phyloP scores from a whole-genome alignment of 2,797 vertebrate genomes.

The Rhinatrema bivittatum region DNA sequence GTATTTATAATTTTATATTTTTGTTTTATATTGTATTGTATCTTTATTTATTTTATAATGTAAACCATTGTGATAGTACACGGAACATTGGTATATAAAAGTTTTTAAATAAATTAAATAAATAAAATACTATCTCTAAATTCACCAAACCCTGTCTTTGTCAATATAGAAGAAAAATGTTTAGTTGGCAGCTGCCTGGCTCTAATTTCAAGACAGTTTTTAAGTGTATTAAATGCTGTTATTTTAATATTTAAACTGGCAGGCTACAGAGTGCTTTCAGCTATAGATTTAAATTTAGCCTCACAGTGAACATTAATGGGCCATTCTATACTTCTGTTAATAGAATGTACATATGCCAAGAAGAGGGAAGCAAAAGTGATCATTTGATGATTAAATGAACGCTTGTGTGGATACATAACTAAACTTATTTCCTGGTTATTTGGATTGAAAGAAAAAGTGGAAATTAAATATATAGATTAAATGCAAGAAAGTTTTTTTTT shows the following conservation, averaged over 20 bases:
- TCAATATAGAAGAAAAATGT: no score
- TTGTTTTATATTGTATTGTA: no score
- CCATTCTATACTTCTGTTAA: conserved; percentile 4
- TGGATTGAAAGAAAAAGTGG: conserved; percentile 1
- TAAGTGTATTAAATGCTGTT: no score
- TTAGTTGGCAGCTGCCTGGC: no score
- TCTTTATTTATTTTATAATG: no score
- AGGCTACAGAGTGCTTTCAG: conserved; percentile 21
- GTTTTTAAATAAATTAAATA: no score
- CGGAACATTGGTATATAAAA: no score
- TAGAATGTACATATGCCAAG: conserved; percentile 18
- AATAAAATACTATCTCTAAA: no score
- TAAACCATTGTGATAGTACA: no score
- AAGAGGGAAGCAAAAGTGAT: conserved; percentile 17
- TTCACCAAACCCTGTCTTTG: no score
- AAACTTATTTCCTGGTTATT: conserved; percentile 22
- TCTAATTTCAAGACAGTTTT: no score
- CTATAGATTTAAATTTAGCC: conserved; percentile 23
- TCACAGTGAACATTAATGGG: conserved; percentile 29
- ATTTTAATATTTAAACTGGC: conserved; percentile 4
- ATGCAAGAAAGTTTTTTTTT: conserved; percentile 26
- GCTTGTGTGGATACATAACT: conserved; percentile 16
- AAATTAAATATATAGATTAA: conserved; percentile 25
- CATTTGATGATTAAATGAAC: conserved; percentile 49
- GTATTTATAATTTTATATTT: no score